Base-by-base conservation (phyloP, 2,888 invertebrate species). In the Empis livida region DNA sequence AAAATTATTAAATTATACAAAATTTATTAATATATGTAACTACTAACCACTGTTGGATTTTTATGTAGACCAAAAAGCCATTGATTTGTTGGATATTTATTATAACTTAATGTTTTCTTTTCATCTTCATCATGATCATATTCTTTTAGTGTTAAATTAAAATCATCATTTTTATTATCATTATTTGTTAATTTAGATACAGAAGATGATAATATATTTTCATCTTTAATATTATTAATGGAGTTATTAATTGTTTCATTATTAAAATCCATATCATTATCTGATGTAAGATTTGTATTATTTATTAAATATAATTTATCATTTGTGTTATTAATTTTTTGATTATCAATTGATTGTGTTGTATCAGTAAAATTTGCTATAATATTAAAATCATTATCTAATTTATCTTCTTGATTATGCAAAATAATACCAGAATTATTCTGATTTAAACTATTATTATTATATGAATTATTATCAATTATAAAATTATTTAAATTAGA, bases 61-160 rank as follows among this genome's bases (percentile, higher is more conserved):
- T 62, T 67, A 53, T 68, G 67, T 1, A 59, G 56, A 2, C 67
- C 67, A 54, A 68, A 68, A 11, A 68, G 57, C 67, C 67, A 68
- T 13, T 61, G 58, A 15, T 58, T 59, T 42, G 59, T 41, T 14
- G 9, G 14, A 14, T 14, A 6, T 41, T 27, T 41, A 20, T 38
- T 10, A 38, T 38, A 10, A 35, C 5, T 13, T 38, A 15, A 10
- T 35, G 3, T 35, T 35, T 35, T n/a, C 4, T 32, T 13, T 13
- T 17, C n/a, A 35, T 37, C 14, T 23, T 42, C 40, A 37, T 10
- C 17, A 14, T n/a, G 9, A 43, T 38, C 11, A 39, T 43, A 8
- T 11, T 32, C 32, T 4, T 13, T 20, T 20, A 20, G 6, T 6
- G 6, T 20, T 3, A 20, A 10, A 32, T 32, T 13, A 32, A 6